Percentiles rank a stretch among this genome's conserved stretches.
phyloP scores from a whole-genome alignment of 30 jellyfish, hydroid and myxozoan species.

The Mastigias papua region DNA sequence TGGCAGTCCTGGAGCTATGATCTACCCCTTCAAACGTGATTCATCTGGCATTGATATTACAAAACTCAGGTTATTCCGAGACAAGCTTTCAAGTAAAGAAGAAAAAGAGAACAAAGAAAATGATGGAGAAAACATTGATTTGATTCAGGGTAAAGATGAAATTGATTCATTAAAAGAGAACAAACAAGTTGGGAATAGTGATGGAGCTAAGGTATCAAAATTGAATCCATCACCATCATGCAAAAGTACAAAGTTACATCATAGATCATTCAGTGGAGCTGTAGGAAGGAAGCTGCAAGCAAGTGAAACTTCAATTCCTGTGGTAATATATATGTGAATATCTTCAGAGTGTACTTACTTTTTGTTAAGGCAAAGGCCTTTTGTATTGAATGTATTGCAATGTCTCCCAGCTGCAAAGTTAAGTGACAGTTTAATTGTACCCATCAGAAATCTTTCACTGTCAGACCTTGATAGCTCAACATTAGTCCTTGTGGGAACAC shows the following conservation, averaged over 20 bases:
- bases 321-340: slow-evolving; percentile 16
- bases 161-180: background rate
- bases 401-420: too few relatives aligned
- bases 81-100: slow-evolving; percentile 23
- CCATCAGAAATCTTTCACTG: too few relatives aligned
- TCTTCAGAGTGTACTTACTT: too few relatives aligned
- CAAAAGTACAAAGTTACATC: background rate
- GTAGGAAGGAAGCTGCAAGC: slow-evolving; percentile 1
- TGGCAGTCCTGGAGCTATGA: slow-evolving; percentile 91
- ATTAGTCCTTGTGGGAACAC: too few relatives aligned
- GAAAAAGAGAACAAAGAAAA: slow-evolving; percentile 9
- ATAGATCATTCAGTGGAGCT: background rate
- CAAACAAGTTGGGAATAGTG: background rate
- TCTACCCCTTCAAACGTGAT: slow-evolving; percentile 74
- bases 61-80: slow-evolving; percentile 10
- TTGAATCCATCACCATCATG: background rate
- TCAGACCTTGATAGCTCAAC: too few relatives aligned
- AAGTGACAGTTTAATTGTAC: too few relatives aligned
- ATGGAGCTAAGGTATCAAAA: background rate
- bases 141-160: background rate
- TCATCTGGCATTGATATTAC: slow-evolving; percentile 36
- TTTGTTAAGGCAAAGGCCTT: too few relatives aligned
- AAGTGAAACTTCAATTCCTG: slow-evolving; percentile 18
- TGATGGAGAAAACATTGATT: background rate
- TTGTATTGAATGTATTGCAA: too few relatives aligned